phyloP scores from a whole-genome alignment of 1,140 invertebrate genomes.

The Rhizoglyphus robini region DNA sequence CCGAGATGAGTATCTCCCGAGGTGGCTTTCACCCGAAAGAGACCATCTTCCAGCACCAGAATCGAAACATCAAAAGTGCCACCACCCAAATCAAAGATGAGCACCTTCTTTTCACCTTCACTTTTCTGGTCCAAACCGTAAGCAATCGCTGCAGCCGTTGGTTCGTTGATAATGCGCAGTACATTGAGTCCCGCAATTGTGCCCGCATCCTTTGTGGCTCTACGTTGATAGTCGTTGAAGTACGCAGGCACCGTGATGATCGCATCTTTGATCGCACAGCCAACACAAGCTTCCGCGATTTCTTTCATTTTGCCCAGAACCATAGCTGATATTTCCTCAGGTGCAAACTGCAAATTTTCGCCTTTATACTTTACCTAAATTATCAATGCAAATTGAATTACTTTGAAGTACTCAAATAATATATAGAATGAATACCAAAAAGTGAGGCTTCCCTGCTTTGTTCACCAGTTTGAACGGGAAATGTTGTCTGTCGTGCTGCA shows the following conservation, averaged over 20 bases:
- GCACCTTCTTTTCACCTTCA: conserved; percentile 76
- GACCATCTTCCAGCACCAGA: neutral
- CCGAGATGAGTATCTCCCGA: neutral
- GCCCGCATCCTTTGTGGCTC: too few species aligned
- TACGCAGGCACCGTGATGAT: conserved; percentile 70
- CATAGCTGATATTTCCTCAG: conserved; percentile 97
- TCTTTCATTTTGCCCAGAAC: too few species aligned
- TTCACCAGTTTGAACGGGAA: conserved; percentile 73
- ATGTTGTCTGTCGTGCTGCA: too few species aligned
- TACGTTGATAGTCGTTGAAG: conserved; percentile 74
- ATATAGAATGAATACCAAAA: conserved; percentile 58
- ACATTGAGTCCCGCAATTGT: too few species aligned
- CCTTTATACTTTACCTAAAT: conserved; percentile 46
- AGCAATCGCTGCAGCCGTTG: conserved; percentile 64
- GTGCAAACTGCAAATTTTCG: conserved; percentile 43
- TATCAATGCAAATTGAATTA: conserved; percentile 66
- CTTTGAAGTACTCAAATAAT: conserved; percentile 49
- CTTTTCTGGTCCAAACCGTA: conserved; percentile 66
- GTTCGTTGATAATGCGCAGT: conserved; percentile 89
- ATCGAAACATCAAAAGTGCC: neutral
- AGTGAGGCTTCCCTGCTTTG: conserved; percentile 66
- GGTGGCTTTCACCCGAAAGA: neutral
- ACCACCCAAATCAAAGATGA: too few species aligned
- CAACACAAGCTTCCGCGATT: conserved; percentile 84
- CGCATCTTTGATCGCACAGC: conserved; percentile 68